Conservation (phyloP, 2,888 invertebrate species). For the Mechanitis messenoides region DNA sequence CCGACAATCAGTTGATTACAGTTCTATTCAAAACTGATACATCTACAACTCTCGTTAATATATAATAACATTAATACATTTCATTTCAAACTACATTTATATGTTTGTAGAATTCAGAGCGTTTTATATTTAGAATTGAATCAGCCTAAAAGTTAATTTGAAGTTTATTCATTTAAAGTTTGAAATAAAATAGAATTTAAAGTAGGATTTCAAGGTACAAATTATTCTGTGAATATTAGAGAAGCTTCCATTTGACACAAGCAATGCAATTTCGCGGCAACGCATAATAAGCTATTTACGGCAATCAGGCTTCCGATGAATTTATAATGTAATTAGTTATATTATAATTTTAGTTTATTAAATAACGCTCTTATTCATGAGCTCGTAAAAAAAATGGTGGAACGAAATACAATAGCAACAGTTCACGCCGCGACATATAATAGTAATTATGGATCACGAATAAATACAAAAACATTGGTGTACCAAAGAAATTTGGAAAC, state of each 20-base stretch:
- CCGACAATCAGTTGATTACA: constrained; percentile 5
- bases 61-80: not conserved
- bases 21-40: constrained; percentile 5
- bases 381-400: too few species aligned
- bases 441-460: too few species aligned
- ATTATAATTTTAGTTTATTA: too few species aligned
- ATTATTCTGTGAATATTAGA: constrained; percentile 13
- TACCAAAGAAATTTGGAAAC: too few species aligned
- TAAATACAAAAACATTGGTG: too few species aligned
- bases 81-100: not conserved
- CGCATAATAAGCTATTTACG: constrained; percentile 34
- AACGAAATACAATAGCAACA: too few species aligned
- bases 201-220: constrained; percentile 6
- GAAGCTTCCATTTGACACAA: constrained; percentile 18
- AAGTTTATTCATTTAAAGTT: not conserved
- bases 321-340: constrained; percentile 64
- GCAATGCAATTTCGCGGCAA: constrained; percentile 38
- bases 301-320: constrained; percentile 65
- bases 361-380: too few species aligned
- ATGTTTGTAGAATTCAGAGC: too few species aligned
- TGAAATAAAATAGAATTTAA: not conserved
- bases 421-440: too few species aligned
- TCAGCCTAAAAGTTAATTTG: too few species aligned
- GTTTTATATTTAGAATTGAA: too few species aligned
- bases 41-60: constrained; percentile 1